phyloP scores from a whole-genome alignment of 2,888 invertebrate species.

The Meta bourneti region DNA sequence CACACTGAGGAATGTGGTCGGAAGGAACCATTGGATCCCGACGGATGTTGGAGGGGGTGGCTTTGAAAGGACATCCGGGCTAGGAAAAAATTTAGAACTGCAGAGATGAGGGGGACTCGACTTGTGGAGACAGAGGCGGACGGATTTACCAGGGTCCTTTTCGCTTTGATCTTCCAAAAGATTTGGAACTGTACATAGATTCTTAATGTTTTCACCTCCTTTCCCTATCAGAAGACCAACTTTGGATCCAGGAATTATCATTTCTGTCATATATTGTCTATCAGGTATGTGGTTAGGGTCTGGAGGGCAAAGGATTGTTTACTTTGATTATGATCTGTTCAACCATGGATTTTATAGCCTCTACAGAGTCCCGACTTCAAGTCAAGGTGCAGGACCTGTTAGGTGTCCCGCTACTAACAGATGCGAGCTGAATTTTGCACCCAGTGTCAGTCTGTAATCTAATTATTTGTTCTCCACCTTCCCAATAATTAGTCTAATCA shows the following conservation, averaged over 20 bases:
- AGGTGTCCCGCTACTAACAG: conserved; percentile 90
- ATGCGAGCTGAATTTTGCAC: conserved; percentile 98
- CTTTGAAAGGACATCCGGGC: too few species aligned
- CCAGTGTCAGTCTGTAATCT: conserved; percentile 96
- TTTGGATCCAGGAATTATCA: conserved; percentile 97
- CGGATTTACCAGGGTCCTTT: too few species aligned
- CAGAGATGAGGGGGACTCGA: too few species aligned
- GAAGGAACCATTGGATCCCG: too few species aligned
- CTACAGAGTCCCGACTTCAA: conserved; percentile 91
- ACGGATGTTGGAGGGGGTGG: too few species aligned
- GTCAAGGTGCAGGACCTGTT: conserved; percentile 94
- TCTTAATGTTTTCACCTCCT: conserved; percentile 98
- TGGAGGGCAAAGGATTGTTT: conserved; percentile 76
- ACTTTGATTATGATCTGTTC: conserved; percentile 84
- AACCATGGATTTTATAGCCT: conserved; percentile 89
- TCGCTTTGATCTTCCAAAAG: too few species aligned
- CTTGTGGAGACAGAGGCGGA: too few species aligned
- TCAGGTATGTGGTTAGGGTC: conserved; percentile 79
- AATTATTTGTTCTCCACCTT: conserved; percentile 98
- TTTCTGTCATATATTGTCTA: conserved; percentile 84
- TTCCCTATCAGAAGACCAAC: conserved; percentile 99
- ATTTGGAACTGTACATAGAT: too few species aligned
- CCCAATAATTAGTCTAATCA: too few species aligned
- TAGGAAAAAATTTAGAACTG: too few species aligned
- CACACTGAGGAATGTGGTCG: too few species aligned